A percentile compares a stretch with the other conserved stretches of the same genome.
phyloP scores from a whole-genome alignment of 2,888 invertebrate genomes.

The Ormyrus rosae region DNA sequence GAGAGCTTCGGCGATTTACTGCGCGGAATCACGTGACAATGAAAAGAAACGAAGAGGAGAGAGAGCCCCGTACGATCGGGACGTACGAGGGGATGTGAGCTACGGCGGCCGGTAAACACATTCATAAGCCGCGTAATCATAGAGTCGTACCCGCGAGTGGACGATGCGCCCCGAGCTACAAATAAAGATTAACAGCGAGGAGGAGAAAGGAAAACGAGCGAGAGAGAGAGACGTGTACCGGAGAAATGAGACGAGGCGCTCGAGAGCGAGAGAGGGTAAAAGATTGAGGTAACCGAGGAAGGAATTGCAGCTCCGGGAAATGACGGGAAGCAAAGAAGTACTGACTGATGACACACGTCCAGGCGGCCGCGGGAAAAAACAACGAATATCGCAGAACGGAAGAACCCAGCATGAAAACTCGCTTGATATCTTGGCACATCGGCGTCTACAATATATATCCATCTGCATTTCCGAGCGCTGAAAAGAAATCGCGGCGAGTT shows the following conservation, averaged over 20 bases:
- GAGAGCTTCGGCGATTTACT: conserved; percentile 1
- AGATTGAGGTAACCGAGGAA: not conserved
- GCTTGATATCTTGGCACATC: no score
- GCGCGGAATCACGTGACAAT: conserved; percentile 33
- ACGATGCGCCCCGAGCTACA: conserved; percentile 28
- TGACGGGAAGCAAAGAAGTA: no score
- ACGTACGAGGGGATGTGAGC: conserved; percentile 6
- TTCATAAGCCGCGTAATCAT: conserved; percentile 42
- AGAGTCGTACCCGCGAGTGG: conserved; percentile 24
- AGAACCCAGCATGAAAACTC: no score
- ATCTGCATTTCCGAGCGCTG: no score
- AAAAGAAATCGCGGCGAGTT: no score
- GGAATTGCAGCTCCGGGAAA: not conserved
- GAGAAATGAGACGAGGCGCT: no score
- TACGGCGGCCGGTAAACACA: conserved; percentile 27
- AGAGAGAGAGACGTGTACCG: no score
- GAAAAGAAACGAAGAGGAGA: conserved; percentile 10
- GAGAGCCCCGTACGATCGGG: not conserved
- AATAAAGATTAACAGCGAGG: conserved; percentile 40
- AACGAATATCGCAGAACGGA: no score
- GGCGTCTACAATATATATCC: no score
- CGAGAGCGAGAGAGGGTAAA: not conserved
- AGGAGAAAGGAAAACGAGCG: not conserved
- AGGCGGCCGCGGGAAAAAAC: no score
- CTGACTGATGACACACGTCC: no score